Conservation (phyloP, 2,888 invertebrate genomes). For the Pseudeuparius sepicola region DNA sequence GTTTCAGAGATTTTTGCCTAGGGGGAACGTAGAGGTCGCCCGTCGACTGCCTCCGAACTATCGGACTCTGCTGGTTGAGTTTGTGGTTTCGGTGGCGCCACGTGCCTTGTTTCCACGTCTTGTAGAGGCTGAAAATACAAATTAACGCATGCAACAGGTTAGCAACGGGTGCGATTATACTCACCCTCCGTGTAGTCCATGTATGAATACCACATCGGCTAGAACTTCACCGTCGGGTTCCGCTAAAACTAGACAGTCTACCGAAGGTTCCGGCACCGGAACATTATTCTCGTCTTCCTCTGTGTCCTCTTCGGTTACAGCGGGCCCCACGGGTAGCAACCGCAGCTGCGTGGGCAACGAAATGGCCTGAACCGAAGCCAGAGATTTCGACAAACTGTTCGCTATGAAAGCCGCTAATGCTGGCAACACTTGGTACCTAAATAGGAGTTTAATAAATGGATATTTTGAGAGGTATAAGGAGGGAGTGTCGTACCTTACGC, state of each 20-base stretch:
- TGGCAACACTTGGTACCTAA: slow-evolving; percentile 33
- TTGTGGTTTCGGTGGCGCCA: slow-evolving; percentile 43
- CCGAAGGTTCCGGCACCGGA: slow-evolving; percentile 32
- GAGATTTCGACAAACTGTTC: slow-evolving; percentile 35
- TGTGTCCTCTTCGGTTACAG: slow-evolving; percentile 3
- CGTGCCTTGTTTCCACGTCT: slow-evolving; percentile 66
- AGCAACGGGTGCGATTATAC: too few relatives aligned
- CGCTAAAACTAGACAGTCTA: slow-evolving; percentile 35
- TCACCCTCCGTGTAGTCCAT: slow-evolving; percentile 65
- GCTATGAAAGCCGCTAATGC: slow-evolving; percentile 35
- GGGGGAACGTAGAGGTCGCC: slow-evolving; percentile 28
- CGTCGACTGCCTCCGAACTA: slow-evolving; percentile 28
- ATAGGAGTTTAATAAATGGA: too few relatives aligned
- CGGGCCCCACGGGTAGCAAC: slow-evolving; percentile 1
- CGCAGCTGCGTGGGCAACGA: slow-evolving; percentile 18
- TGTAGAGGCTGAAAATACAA: too few relatives aligned
- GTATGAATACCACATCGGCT: slow-evolving; percentile 73
- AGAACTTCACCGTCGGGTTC: slow-evolving; percentile 30
- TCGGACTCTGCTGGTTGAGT: slow-evolving; percentile 31
- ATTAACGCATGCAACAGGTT: too few relatives aligned
- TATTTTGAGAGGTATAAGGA: too few relatives aligned
- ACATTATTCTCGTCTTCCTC: not conserved
- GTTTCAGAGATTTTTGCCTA: slow-evolving; percentile 26
- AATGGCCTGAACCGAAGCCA: slow-evolving; percentile 36
- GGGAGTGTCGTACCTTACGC: too few relatives aligned